These are phyloP conservation scores for Epistrophella euchroma DNA, from an alignment of 2,888 invertebrate species.

Conservation along the genomic window DNA sequence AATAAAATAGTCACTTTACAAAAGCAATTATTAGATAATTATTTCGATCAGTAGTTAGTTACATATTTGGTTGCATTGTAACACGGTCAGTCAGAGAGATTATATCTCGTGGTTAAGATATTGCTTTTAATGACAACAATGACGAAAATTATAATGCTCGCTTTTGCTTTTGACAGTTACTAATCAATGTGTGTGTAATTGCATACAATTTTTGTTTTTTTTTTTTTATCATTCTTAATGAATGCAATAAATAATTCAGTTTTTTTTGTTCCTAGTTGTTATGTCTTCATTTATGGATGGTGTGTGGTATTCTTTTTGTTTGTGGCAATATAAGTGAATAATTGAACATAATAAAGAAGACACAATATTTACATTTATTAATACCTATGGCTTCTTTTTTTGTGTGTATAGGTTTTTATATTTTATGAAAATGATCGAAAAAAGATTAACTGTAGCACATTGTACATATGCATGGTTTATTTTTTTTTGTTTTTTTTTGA, in stretches of 20 bases:
- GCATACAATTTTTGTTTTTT: neutral
- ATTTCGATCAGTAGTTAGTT: neutral
- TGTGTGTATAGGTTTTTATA: neutral
- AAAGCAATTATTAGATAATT: constrained; percentile 1
- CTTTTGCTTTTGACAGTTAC: constrained; percentile 20
- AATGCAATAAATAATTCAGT: constrained; percentile 11
- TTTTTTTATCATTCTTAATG: neutral
- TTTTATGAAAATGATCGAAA: neutral
- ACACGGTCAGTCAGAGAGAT: neutral
- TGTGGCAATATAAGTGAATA: constrained; percentile 6
- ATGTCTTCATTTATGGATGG: neutral
- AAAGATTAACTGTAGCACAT: too few species aligned
- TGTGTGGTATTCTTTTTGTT: neutral
- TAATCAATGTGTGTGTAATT: constrained; percentile 16
- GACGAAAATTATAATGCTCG: neutral
- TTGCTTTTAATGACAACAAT: neutral
- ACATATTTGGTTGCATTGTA: neutral
- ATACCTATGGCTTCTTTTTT: too few species aligned
- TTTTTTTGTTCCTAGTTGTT: neutral
- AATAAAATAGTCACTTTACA: constrained; percentile 1
- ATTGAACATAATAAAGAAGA: constrained; percentile 10
- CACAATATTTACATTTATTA: neutral
- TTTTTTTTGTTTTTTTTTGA: neutral
- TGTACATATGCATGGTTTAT: neutral
- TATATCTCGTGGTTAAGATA: neutral